These are phyloP conservation scores for Muschampia plurimacula DNA, from an alignment of 2,888 invertebrate genomes.

Conservation along the genomic window DNA sequence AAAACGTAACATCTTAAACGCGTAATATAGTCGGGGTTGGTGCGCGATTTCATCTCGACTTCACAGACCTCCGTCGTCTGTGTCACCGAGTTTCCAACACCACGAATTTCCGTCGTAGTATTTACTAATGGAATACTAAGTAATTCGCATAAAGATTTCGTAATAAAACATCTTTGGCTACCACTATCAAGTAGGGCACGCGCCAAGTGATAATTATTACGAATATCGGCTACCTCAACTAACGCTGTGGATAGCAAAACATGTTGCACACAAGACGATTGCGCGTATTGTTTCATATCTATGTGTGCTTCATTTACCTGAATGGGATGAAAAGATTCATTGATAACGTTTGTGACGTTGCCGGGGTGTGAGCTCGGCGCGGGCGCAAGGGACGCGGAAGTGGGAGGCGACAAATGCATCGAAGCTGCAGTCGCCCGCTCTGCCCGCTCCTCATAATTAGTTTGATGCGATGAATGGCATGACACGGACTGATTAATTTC, in stretches of 20 bases:
- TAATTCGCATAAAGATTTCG: constrained; percentile 11
- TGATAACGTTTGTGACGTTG: not conserved
- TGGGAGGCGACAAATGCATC: not conserved
- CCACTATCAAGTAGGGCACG: constrained; percentile 46
- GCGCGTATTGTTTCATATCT: constrained; percentile 10
- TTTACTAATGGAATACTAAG: constrained; percentile 18
- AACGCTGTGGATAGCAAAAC: constrained; percentile 47
- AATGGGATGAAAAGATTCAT: constrained; percentile 10
- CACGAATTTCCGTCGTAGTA: constrained; percentile 9
- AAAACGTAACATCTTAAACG: constrained; percentile 15
- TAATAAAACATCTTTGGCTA: constrained; percentile 40
- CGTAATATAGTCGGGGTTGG: constrained; percentile 7
- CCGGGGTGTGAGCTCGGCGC: not conserved
- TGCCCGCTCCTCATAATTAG: not conserved
- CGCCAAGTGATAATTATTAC: constrained; percentile 36
- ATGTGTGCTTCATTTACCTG: constrained; percentile 15
- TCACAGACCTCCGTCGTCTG: constrained; percentile 16
- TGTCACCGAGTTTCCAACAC: constrained; percentile 15
- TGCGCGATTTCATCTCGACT: constrained; percentile 9
- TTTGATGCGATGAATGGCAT: not conserved
- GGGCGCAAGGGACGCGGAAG: not conserved
- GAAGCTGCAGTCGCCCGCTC: not conserved
- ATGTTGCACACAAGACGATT: constrained; percentile 17
- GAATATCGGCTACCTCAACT: constrained; percentile 39
- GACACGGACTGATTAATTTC: not conserved